Base-by-base conservation (phyloP, 2,888 invertebrate species). In the Meteorus colon region DNA sequence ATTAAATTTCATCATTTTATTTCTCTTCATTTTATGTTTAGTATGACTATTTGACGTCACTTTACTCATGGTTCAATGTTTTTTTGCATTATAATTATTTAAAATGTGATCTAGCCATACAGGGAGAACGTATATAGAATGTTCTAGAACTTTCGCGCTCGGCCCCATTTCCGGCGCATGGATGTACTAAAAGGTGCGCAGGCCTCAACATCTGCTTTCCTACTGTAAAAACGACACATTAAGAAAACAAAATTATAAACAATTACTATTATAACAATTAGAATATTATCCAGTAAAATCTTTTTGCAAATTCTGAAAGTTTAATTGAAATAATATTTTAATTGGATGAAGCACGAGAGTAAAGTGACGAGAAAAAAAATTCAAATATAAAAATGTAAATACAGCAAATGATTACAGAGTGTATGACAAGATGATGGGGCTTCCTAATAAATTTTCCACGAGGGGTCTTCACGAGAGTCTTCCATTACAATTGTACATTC, bases 61-160 rank as follows among this genome's bases (percentile, higher is more conserved):
- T 24, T 75, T 27, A 34, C 55, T n/a, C 31, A 37, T 31, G 16
- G 16, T 24, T n/a, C 62, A 45, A 59, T 60, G 41, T 45, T 69
- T 45, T 60, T 41, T 45, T 65, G 62, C 12, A 41, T 41, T 65
- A 55, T 14, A 31, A 29, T 16, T 34, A 55, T 55, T 69, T n/a
- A 59, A 34, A 34, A 69, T 60, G 45, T 34, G 27, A 62, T 34
- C 67, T 67, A 48, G 55, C 5, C 19, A 66, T 59, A 73, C n/a
- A 68, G 63, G 14, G 66, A 67, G 71, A 75, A 59, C 67, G 51
- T 31, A 62, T 72, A 68, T 77, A 80, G 84, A 87, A 86, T 81
- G 85, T 87, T 87, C 87, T 86, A 87, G 87, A 87, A 86, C 85
- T 80, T 86, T 85, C 84, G 84, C 80, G 82, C 75, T 82, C 78